Conservation (phyloP, 2,113 vertebrate genomes). For the Helogale parvula region DNA sequence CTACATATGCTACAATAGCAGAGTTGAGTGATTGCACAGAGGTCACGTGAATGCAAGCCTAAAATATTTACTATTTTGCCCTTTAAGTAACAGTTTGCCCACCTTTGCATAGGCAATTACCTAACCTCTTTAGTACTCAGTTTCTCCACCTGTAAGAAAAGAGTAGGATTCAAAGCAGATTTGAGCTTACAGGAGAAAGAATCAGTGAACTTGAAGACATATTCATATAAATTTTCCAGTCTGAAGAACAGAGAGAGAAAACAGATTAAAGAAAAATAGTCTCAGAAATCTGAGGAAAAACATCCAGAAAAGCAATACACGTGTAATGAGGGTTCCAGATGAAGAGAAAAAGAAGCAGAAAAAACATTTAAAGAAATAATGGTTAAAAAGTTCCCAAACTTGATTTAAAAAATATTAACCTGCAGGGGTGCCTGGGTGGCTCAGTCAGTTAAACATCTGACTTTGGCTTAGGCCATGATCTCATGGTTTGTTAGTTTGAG, state of each 20-base stretch:
- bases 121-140: not conserved
- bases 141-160: not conserved
- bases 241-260: not conserved
- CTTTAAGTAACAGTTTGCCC: not conserved
- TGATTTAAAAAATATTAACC: not conserved
- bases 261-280: not conserved
- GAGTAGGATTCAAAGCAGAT: not conserved
- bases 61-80: not conserved
- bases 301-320: not conserved
- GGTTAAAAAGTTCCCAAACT: not conserved
- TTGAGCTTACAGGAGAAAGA: not conserved
- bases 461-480: too few species aligned
- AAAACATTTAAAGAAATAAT: not conserved
- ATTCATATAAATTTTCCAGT: not conserved
- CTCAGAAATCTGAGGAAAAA: not conserved
- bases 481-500: too few species aligned
- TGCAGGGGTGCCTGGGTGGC: not conserved
- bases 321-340: not conserved
- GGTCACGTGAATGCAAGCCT: not conserved
- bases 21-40: not conserved
- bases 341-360: not conserved
- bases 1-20: not conserved
- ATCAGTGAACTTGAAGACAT: not conserved
- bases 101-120: not conserved
- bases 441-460: too few species aligned